Evolutionary conservation across 2,888 invertebrate species (phyloP), one percentile per base, ranked within the genome.

Genomic region (Eubasilissa splendida): DNA sequence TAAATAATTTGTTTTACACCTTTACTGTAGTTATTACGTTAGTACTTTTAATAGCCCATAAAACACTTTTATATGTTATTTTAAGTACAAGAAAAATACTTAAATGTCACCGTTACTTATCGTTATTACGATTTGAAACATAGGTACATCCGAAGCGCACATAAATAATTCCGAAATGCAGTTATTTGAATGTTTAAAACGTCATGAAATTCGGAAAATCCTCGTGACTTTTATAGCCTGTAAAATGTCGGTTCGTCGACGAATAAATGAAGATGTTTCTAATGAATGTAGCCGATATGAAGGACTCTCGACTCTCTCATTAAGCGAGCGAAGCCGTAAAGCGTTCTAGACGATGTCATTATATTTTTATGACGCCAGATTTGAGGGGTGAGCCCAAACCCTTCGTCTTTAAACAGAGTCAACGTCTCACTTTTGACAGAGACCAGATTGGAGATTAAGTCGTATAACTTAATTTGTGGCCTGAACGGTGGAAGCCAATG

Each of bases 261-360:
- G 12, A 12, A 63, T 63, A 33, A 42, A 63, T 33, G 63, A 63
- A 63, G 63, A 63, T 33, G 31, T 33, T n/a, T 4, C 63, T 63
- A 63, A 63, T 63, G 63, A 63, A 63, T 63, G 63, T 63, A 33
- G 63, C 63, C 63, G 33, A 63, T 63, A 63, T 63, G 63, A 42
- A 63, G 63, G 63, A 7, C 33, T 33, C 33, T 63, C 63, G 4
- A 10, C 63, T n/a, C 33, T 63, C 63, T 63, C 63, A 63, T 63
- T 63, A 63, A 63, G 63, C 33, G 33, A 63, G 63, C 63, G 63
- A 31, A 31, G 63, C n/a, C 63, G 42, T 63, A 63, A 63, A 63
- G 33, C 33, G 42, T 11, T 31, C 63, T 33, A 63, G 63, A 63
- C 33, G 63, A 63, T 63, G 63, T 63, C 63, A 63, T 63, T 63